Conservation (phyloP, 2,888 invertebrate genomes). For the Brachyptera risi region DNA sequence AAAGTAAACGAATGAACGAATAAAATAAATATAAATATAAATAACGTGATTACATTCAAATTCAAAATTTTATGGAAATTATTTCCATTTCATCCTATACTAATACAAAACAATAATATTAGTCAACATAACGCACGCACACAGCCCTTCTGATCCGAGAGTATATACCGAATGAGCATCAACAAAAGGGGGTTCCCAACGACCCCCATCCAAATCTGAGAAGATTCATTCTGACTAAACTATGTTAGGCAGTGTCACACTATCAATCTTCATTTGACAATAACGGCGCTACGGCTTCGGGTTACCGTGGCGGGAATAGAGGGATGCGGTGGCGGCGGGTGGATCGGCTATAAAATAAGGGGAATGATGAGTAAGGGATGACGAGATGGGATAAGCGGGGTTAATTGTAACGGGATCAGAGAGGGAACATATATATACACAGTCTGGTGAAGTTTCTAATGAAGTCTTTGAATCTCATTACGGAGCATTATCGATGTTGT, state of each 20-base stretch:
- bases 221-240: conserved; percentile 3
- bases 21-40: too few species aligned
- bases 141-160: too few species aligned
- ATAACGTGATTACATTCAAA: too few species aligned
- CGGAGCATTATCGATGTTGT: too few species aligned
- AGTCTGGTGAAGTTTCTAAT: conserved; percentile 29
- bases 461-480: too few species aligned
- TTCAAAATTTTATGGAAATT: too few species aligned
- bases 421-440: conserved; percentile 23
- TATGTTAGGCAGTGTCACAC: conserved; percentile 4
- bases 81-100: too few species aligned
- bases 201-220: not conserved
- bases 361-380: conserved; percentile 8
- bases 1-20: too few species aligned
- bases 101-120: too few species aligned
- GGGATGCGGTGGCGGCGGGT: conserved; percentile 1
- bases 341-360: conserved; percentile 14
- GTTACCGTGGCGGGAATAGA: not conserved
- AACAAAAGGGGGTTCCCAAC: not conserved
- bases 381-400: conserved; percentile 22
- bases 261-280: conserved; percentile 30
- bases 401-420: conserved; percentile 30
- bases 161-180: too few species aligned
- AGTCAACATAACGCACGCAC: too few species aligned
- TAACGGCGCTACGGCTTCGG: conserved; percentile 15